Percentiles rank a stretch among this genome's conserved stretches.
Conservation (phyloP, 2,113 vertebrate species). For the Dicerorhinus sumatrensis region DNA sequence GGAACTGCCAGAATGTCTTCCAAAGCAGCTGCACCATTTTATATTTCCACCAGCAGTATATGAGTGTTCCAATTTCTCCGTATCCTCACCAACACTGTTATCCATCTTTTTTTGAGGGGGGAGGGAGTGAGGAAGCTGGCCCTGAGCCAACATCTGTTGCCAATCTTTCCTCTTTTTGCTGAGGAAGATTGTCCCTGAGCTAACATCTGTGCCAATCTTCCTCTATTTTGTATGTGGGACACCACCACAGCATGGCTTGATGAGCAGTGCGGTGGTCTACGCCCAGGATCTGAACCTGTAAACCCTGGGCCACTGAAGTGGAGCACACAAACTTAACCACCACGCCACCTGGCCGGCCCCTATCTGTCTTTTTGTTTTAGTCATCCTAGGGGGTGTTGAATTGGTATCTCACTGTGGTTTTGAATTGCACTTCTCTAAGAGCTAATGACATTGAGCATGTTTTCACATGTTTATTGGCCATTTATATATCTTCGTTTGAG, state of each 20-base stretch:
- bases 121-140: too few species aligned
- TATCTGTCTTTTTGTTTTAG: background rate
- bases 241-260: too few species aligned
- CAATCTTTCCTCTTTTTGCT: too few species aligned
- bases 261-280: too few species aligned
- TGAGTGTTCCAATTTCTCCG: background rate
- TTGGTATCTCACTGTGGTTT: background rate
- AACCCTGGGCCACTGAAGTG: too few species aligned
- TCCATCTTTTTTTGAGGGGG: background rate
- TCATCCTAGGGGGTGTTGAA: background rate
- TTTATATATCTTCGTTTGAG: background rate
- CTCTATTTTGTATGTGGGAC: too few species aligned
- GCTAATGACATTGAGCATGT: background rate
- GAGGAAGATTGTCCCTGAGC: too few species aligned
- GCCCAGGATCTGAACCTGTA: too few species aligned
- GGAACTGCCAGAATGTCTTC: background rate
- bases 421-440: background rate
- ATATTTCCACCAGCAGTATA: background rate
- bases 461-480: background rate
- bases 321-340: too few species aligned
- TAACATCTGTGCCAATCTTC: too few species aligned
- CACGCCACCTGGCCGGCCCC: too few species aligned
- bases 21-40: background rate
- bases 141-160: too few species aligned
- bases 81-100: background rate